These are phyloP conservation scores for Brachionus angularis DNA, from an alignment of 1,140 invertebrate genomes.

Conservation along the genomic window DNA sequence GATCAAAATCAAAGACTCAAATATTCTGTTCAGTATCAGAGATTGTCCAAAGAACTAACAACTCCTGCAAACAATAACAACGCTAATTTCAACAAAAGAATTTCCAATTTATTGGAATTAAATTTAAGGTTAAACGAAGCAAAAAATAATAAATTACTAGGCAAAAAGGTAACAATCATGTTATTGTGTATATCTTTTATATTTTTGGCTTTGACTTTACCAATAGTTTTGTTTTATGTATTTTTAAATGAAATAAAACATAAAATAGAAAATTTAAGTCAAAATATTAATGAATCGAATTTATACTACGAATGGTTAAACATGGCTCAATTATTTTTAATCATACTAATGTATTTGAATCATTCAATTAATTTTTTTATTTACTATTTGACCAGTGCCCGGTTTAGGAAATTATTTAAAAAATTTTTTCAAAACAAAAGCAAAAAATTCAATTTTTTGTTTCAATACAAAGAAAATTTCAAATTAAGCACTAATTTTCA, in stretches of 20 bases:
- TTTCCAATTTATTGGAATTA: too few species aligned
- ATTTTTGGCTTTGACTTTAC: slow-evolving; percentile 22
- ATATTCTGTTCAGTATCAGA: too few species aligned
- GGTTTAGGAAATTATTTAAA: slow-evolving; percentile 9
- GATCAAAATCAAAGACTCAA: too few species aligned
- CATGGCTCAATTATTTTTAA: background rate
- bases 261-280: slow-evolving; percentile 28
- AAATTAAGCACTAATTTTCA: too few species aligned
- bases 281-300: background rate
- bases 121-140: background rate
- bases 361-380: slow-evolving; percentile 39
- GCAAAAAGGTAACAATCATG: slow-evolving; percentile 30
- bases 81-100: too few species aligned
- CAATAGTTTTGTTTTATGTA: slow-evolving; percentile 11
- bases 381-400: slow-evolving; percentile 1
- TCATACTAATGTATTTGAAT: slow-evolving; percentile 34
- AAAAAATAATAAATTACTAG: background rate
- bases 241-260: slow-evolving; percentile 2
- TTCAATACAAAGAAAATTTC: background rate
- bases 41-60: too few species aligned
- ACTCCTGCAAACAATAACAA: too few species aligned
- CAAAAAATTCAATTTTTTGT: background rate
- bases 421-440: background rate
- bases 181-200: slow-evolving; percentile 11
- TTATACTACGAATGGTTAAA: slow-evolving; percentile 1